Base-by-base conservation (phyloP, 2,113 vertebrate genomes). In the Istiophorus platypterus region DNA sequence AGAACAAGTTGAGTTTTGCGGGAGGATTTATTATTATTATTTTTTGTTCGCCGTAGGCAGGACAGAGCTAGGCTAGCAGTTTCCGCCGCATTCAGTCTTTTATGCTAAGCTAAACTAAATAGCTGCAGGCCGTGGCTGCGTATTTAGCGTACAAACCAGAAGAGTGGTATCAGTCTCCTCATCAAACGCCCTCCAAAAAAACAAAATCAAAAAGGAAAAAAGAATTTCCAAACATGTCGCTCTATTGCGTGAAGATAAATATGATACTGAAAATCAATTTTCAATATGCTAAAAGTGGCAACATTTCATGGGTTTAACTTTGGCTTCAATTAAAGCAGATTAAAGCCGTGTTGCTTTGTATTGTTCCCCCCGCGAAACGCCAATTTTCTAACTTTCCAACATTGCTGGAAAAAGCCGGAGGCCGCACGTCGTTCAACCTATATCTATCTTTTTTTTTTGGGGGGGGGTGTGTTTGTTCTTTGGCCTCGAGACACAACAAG, bases 401-500 rank as follows among this genome's bases (percentile, higher is more conserved):
- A 65, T 72, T 5, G 47, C 49, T n/a, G 1, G 17, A 45, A 41
- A 0, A n/a, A n/a, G n/a, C n/a, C n/a, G n/a, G n/a, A 67, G 61
- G 51, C 72, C 22, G 24, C 39, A 27, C 24, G n/a, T 65, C 42
- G 14, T 63, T 62, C 57, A 12, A 64, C 26, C 29, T 4, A 45
- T 17, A 45, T 15, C 3, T 22, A 51, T 27, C 15, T 11, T 22
- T 70, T 34, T 34, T 3, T 34, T 34, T 34, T 34, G 39, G 7
- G 56, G 31, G 0, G 78, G 47, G 20, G 2, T 17, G 20, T 2
- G n/a, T 9, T 61, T 64, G 39, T 58, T 86, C 41, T 86, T 84
- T 85, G 74, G 80, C 74, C 82, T 54, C 63, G 47, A 79, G 3
- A 68, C 58, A 80, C 61, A 76, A 84, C 27, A 63, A 47, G 5